Evolutionary conservation across 23 tunicate genomes (phyloP).

Genomic region (Trididemnum nubilum): DNA sequence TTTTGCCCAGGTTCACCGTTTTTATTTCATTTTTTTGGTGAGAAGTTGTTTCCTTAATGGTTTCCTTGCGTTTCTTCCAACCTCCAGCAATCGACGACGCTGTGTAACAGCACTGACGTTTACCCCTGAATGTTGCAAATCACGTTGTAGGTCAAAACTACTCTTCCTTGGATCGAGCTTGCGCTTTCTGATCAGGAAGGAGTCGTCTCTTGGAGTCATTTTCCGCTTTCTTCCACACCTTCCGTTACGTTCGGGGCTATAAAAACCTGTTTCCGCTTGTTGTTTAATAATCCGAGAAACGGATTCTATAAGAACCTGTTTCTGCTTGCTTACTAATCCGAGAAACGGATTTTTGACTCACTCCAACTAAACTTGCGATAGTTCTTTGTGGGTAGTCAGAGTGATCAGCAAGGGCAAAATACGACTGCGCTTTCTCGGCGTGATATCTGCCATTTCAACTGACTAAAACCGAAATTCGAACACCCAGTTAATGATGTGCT

Average conservation of each 20-base stretch:
- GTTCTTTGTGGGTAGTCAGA: background rate
- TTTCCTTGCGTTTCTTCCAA: conserved; percentile 32
- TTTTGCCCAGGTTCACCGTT: conserved; percentile 25
- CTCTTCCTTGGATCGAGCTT: too few relatives aligned
- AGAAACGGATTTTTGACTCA: conserved; percentile 16
- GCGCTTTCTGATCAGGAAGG: background rate
- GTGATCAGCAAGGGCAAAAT: background rate
- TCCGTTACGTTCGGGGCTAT: too few relatives aligned
- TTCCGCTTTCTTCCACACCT: too few relatives aligned
- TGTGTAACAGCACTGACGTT: conserved; percentile 1
- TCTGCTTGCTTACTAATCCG: conserved; percentile 10
- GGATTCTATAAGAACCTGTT: background rate
- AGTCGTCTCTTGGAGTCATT: conserved; percentile 21
- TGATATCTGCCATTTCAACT: conserved; percentile 16
- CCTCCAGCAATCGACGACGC: conserved; percentile 8
- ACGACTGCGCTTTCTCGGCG: conserved; percentile 16
- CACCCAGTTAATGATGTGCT: background rate
- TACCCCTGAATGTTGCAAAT: conserved; percentile 21
- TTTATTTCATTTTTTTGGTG: conserved; percentile 11
- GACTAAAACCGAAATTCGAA: background rate
- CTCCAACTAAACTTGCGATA: background rate
- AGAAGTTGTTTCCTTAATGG: conserved; percentile 2
- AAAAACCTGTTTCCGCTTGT: too few relatives aligned
- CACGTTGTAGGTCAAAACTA: too few relatives aligned
- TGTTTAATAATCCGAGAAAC: too few relatives aligned